Evolutionary conservation across 2,888 invertebrate genomes (phyloP).

Genomic region (Campoplex nolae): DNA sequence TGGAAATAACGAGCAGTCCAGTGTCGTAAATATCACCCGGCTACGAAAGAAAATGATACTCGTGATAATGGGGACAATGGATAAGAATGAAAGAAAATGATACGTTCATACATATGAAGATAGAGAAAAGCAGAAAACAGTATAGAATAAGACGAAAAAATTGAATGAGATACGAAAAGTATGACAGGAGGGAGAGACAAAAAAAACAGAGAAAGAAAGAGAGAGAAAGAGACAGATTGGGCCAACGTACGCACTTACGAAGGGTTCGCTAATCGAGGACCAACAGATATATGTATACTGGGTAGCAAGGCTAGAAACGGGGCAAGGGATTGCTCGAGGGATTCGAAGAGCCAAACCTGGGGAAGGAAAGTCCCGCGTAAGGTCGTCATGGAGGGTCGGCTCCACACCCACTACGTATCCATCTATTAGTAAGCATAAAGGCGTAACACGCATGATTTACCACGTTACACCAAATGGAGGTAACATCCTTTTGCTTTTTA

Average conservation of each 20-base stretch:
- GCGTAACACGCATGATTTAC: constrained; percentile 34
- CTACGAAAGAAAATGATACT: constrained; percentile 21
- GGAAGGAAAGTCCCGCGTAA: constrained; percentile 74
- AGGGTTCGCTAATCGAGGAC: constrained; percentile 81
- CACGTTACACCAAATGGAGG: not conserved
- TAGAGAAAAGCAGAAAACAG: constrained; percentile 9
- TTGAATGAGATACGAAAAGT: constrained; percentile 23
- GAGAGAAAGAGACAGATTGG: constrained; percentile 61
- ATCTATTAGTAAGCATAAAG: constrained; percentile 45
- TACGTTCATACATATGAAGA: constrained; percentile 58
- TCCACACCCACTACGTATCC: constrained; percentile 75
- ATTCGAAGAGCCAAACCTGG: constrained; percentile 68
- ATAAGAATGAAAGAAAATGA: constrained; percentile 57
- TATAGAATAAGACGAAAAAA: constrained; percentile 19
- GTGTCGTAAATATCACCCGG: constrained; percentile 22
- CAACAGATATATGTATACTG: constrained; percentile 67
- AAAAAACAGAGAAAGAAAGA: not conserved
- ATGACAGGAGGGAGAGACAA: not conserved
- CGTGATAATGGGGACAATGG: constrained; percentile 30
- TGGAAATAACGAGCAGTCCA: not conserved
- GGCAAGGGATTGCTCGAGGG: constrained; percentile 40
- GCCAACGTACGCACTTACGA: constrained; percentile 76
- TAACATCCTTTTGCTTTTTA: constrained; percentile 14
- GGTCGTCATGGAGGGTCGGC: constrained; percentile 80
- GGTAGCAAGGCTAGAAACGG: constrained; percentile 19